A percentile compares a stretch with the other conserved stretches of the same genome.
These are phyloP conservation scores for Diadema setosum DNA, from an alignment of 35 echinoderm and acorn worm species.

Conservation along the genomic window DNA sequence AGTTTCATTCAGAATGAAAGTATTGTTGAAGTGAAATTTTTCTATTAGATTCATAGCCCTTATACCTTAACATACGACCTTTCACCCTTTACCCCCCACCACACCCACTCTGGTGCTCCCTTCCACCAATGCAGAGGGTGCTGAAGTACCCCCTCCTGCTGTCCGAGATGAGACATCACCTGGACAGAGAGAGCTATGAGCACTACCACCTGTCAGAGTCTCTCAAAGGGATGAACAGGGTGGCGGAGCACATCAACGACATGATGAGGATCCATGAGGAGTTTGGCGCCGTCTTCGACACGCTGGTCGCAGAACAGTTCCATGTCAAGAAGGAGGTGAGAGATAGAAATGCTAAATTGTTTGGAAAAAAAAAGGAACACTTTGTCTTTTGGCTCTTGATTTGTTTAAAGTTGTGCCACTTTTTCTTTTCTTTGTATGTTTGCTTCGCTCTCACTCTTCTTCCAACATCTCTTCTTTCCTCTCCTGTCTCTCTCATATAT, in stretches of 20 bases:
- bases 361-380: not conserved
- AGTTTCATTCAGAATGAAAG: too few relatives aligned
- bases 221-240: constrained; percentile 84
- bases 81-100: too few relatives aligned
- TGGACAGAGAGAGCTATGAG: constrained; percentile 81
- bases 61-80: too few relatives aligned
- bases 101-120: too few relatives aligned
- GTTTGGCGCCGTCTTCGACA: constrained; percentile 89
- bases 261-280: constrained; percentile 99
- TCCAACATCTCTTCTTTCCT: not conserved
- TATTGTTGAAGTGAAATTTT: too few relatives aligned
- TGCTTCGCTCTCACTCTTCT: not conserved
- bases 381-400: not conserved
- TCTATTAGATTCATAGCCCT: too few relatives aligned
- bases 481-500: not conserved
- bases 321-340: constrained; percentile 94
- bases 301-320: constrained; percentile 84
- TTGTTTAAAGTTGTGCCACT: not conserved
- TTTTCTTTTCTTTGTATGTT: not conserved
- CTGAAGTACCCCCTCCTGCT: constrained; percentile 92
- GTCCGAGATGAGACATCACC: constrained; percentile 59
- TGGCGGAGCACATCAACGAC: constrained; percentile 97
- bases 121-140: constrained; percentile 95
- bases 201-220: constrained; percentile 80
- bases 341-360: not conserved